These are phyloP conservation scores for Cyrtorhinus lividipennis DNA, from an alignment of 1,140 invertebrate species.

Conservation along the genomic window DNA sequence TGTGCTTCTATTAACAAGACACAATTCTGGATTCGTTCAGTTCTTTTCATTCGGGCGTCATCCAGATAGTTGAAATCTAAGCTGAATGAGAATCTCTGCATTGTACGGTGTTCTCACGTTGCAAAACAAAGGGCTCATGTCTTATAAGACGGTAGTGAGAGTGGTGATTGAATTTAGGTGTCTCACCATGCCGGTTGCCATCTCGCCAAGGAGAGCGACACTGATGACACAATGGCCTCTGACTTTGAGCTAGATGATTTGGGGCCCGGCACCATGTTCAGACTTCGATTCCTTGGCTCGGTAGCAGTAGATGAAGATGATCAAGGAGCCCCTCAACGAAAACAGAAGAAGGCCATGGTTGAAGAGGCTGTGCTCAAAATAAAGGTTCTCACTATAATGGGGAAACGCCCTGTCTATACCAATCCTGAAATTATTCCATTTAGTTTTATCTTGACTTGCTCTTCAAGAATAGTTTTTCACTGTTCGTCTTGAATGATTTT, in stretches of 20 bases:
- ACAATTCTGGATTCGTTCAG: too few relatives aligned
- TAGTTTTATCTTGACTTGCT: background rate
- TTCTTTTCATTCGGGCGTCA: too few relatives aligned
- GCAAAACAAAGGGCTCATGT: background rate
- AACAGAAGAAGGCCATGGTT: constrained; percentile 80
- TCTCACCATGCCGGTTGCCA: constrained; percentile 30
- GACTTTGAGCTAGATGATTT: constrained; percentile 28
- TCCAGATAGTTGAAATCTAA: too few relatives aligned
- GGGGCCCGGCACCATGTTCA: constrained; percentile 55
- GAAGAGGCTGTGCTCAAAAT: constrained; percentile 94
- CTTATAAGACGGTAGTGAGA: constrained; percentile 15
- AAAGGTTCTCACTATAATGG: constrained; percentile 52
- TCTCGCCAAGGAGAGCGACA: constrained; percentile 29
- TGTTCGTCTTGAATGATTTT: too few relatives aligned
- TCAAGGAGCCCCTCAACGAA: constrained; percentile 50
- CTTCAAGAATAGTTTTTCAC: background rate
- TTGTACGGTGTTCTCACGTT: too few relatives aligned
- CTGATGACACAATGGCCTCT: constrained; percentile 31
- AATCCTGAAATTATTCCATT: background rate
- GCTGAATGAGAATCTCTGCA: too few relatives aligned
- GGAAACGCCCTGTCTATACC: background rate
- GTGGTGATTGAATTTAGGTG: constrained; percentile 21
- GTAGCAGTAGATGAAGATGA: constrained; percentile 64
- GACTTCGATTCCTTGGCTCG: constrained; percentile 65
- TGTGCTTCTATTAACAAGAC: too few relatives aligned